These are phyloP conservation scores for Zoanthus sociatus DNA, from an alignment of 92 coral and sea anemone species.

Conservation along the genomic window DNA sequence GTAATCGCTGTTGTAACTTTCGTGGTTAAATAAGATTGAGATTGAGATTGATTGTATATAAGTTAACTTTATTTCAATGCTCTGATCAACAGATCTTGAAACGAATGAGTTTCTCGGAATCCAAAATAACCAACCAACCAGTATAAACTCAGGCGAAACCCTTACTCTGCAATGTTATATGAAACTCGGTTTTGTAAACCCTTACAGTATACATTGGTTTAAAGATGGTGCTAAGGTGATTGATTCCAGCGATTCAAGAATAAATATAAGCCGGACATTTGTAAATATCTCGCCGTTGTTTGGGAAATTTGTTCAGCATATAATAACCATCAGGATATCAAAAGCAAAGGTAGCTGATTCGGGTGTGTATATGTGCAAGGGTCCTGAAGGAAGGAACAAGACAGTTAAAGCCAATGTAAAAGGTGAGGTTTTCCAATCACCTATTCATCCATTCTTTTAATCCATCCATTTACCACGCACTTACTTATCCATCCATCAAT, in stretches of 20 bases:
- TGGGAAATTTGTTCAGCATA: slow-evolving; percentile 9
- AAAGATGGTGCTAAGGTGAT: slow-evolving; percentile 6
- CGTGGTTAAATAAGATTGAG: no score
- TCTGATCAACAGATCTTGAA: background rate
- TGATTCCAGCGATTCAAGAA: background rate
- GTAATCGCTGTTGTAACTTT: no score
- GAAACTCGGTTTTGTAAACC: slow-evolving; percentile 7
- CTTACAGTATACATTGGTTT: slow-evolving; percentile 3
- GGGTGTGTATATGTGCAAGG: slow-evolving; percentile 17
- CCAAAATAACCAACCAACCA: background rate
- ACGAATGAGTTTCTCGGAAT: slow-evolving; percentile 3
- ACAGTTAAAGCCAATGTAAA: slow-evolving; percentile 9
- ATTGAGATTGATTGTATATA: background rate
- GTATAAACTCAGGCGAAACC: background rate
- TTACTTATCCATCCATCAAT: no score
- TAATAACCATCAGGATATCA: background rate
- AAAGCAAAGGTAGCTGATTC: background rate
- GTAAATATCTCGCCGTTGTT: background rate
- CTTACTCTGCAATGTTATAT: slow-evolving; percentile 25
- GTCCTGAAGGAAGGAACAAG: background rate
- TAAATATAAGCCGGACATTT: background rate
- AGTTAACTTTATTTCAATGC: background rate
- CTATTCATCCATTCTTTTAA: no score
- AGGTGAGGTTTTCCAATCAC: slow-evolving; percentile 2
- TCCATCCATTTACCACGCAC: no score